A percentile compares a stretch with the other conserved stretches of the same genome.
Conservation (phyloP, 1,140 invertebrate species). For the Drosophila murphyi region DNA sequence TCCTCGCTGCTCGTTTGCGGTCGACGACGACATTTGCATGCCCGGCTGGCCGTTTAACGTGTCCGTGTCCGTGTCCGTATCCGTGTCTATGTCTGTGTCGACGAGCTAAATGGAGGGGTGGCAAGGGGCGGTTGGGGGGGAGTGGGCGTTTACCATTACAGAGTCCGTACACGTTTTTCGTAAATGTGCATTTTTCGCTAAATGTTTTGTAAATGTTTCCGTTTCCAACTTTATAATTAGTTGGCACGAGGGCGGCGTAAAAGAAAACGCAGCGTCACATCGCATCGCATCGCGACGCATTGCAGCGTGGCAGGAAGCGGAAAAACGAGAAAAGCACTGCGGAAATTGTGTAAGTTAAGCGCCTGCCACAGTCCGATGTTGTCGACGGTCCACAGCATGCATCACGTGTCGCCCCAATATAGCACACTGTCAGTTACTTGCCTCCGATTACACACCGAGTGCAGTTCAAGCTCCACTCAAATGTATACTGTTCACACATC, state of each 20-base stretch:
- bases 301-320: constrained; percentile 32
- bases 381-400: not conserved
- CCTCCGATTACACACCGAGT: constrained; percentile 18
- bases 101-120: too few species aligned
- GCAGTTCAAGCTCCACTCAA: not conserved
- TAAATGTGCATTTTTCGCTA: constrained; percentile 82
- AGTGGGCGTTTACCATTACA: constrained; percentile 34
- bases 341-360: constrained; percentile 68
- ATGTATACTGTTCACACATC: constrained; percentile 16
- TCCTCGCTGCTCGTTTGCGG: constrained; percentile 51
- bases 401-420: constrained; percentile 7
- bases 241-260: constrained; percentile 48
- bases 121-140: too few species aligned
- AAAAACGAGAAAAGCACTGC: constrained; percentile 44
- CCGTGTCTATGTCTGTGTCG: constrained; percentile 1
- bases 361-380: constrained; percentile 5
- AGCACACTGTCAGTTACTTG: constrained; percentile 11
- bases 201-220: constrained; percentile 84
- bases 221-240: constrained; percentile 82
- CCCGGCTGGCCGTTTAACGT: constrained; percentile 63
- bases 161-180: constrained; percentile 79
- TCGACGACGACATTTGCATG: constrained; percentile 67
- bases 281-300: constrained; percentile 5
- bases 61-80: constrained; percentile 36
- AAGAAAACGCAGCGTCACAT: constrained; percentile 31